Evolutionary conservation across 2,888 invertebrate species (phyloP).

Genomic region (Liopterus haemorrhoidalis): DNA sequence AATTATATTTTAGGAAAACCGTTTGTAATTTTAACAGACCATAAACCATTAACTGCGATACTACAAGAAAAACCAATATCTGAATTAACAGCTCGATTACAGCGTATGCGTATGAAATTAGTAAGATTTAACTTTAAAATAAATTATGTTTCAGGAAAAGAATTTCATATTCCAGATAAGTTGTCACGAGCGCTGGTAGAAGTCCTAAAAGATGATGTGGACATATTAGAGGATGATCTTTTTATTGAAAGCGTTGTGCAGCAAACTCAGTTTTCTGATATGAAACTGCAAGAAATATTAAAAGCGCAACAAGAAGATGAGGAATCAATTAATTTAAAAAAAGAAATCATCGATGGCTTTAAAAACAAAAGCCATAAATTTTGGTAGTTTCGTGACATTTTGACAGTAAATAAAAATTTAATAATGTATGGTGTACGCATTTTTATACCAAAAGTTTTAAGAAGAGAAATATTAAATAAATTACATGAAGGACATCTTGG

Average conservation of each 20-base stretch:
- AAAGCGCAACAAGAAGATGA: not conserved
- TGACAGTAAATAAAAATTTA: slow-evolving; percentile 2
- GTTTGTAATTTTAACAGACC: not conserved
- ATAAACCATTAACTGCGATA: not conserved
- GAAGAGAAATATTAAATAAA: not conserved
- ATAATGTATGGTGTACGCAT: not conserved
- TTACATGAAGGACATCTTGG: not conserved
- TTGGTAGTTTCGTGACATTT: not conserved
- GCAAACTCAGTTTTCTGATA: too few relatives aligned
- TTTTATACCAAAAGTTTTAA: not conserved
- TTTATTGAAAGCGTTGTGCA: too few relatives aligned
- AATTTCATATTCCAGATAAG: too few relatives aligned
- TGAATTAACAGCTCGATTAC: slow-evolving; percentile 4
- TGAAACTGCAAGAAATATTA: slow-evolving; percentile 1
- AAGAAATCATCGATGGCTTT: not conserved
- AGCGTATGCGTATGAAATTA: not conserved
- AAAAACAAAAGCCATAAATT: not conserved
- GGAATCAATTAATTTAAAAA: not conserved
- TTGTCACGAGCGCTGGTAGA: too few relatives aligned
- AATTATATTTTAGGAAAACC: not conserved
- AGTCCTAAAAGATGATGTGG: too few relatives aligned
- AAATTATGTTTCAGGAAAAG: not conserved
- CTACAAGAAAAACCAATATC: not conserved
- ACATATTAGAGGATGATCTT: too few relatives aligned
- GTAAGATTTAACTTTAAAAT: not conserved